phyloP scores from a whole-genome alignment of 2,888 invertebrate species.

The Ophion slaviceki region DNA sequence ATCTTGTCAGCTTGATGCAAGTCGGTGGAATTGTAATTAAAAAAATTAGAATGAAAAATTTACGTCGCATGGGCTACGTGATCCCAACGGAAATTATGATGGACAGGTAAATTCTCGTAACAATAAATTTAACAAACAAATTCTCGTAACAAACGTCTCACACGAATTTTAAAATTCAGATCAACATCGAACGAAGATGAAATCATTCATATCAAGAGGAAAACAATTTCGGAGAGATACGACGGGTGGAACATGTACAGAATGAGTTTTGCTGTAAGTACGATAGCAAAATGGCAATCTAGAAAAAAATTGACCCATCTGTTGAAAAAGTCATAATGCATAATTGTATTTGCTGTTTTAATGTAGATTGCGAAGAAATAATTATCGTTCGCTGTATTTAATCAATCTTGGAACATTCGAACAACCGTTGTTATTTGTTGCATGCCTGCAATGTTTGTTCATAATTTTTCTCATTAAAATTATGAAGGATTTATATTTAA shows the following conservation, averaged over 20 bases:
- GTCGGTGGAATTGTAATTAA: constrained; percentile 84
- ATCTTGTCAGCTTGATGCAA: constrained; percentile 86
- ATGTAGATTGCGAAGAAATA: not conserved
- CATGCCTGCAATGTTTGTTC: not conserved
- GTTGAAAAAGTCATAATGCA: no score
- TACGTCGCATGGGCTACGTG: constrained; percentile 76
- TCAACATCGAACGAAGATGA: constrained; percentile 7
- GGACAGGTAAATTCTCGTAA: constrained; percentile 16
- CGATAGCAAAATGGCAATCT: no score
- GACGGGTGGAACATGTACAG: constrained; percentile 84
- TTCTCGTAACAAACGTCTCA: not conserved
- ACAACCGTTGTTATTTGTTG: not conserved
- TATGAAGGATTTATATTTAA: not conserved
- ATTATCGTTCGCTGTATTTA: not conserved
- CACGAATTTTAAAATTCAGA: constrained; percentile 25
- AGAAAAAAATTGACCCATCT: no score
- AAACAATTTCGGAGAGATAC: constrained; percentile 53
- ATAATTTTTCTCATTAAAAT: not conserved
- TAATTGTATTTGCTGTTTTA: no score
- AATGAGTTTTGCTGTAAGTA: constrained; percentile 82
- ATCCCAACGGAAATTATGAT: constrained; percentile 73
- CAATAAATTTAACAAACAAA: not conserved
- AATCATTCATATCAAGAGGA: constrained; percentile 22
- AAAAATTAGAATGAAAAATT: constrained; percentile 79
- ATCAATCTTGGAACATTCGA: not conserved